These are phyloP conservation scores for Cataglyphis livida DNA, from an alignment of 2,888 invertebrate species.

Conservation along the genomic window DNA sequence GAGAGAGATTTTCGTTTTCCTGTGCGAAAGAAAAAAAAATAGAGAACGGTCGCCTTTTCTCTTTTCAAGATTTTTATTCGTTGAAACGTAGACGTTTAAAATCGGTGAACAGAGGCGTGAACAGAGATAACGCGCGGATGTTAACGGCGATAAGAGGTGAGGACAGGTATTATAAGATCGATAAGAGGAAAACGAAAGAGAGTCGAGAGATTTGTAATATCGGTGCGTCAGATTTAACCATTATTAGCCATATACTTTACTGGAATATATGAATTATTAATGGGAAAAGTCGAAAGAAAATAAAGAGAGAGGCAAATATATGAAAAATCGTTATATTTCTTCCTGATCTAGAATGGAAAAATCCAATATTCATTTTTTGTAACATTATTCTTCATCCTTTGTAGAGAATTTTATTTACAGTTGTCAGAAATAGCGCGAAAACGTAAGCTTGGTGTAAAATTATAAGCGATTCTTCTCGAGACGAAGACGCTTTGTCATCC, in stretches of 20 bases:
- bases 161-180: slow-evolving; percentile 7
- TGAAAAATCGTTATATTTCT: neutral
- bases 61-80: slow-evolving; percentile 10
- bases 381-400: neutral
- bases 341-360: neutral
- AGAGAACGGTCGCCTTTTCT: slow-evolving; percentile 24
- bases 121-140: slow-evolving; percentile 13
- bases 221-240: slow-evolving; percentile 75
- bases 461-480: neutral
- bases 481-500: slow-evolving; percentile 9
- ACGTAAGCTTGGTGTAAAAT: neutral
- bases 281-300: slow-evolving; percentile 73
- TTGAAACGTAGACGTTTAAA: slow-evolving; percentile 6
- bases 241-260: slow-evolving; percentile 73
- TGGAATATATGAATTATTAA: slow-evolving; percentile 79
- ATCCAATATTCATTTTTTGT: neutral
- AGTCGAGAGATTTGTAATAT: slow-evolving; percentile 71
- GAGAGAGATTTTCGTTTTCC: slow-evolving; percentile 20
- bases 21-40: neutral
- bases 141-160: slow-evolving; percentile 1
- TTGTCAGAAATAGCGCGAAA: neutral
- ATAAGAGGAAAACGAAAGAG: slow-evolving; percentile 27
- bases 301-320: slow-evolving; percentile 61
- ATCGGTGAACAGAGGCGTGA: slow-evolving; percentile 18
- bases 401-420: neutral